These are phyloP conservation scores for Desmophyllum pertusum DNA, from an alignment of 92 coral and sea anemone genomes.

Conservation along the genomic window DNA sequence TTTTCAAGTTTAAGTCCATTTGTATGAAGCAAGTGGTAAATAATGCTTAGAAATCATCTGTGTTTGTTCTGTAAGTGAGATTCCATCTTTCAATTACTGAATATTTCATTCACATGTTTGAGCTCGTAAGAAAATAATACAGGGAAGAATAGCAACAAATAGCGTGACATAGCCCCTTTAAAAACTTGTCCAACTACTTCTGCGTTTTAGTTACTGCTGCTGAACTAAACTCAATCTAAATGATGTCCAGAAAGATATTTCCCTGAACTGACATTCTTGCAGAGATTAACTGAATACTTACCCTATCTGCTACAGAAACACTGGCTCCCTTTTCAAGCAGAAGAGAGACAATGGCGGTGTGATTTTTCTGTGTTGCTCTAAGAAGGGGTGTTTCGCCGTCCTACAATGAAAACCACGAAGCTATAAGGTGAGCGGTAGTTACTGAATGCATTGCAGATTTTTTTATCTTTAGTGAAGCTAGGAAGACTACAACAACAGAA, in stretches of 20 bases:
- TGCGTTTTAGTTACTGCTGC: too few species aligned
- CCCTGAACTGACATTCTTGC: not conserved
- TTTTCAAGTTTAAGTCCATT: too few species aligned
- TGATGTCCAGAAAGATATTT: too few species aligned
- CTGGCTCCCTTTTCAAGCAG: conserved; percentile 93
- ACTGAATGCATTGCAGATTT: not conserved
- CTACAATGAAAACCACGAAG: conserved; percentile 29
- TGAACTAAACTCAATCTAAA: too few species aligned
- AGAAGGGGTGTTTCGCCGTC: conserved; percentile 93
- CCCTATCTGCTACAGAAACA: conserved; percentile 86
- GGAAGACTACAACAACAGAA: not conserved
- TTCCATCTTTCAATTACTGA: too few species aligned
- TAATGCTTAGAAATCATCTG: too few species aligned
- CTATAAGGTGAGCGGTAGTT: not conserved
- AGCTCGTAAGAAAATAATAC: too few species aligned
- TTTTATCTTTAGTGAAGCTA: not conserved
- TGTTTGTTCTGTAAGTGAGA: too few species aligned
- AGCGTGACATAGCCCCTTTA: too few species aligned
- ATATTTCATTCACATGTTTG: too few species aligned
- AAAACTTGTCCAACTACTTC: not conserved
- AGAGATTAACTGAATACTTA: conserved; percentile 5
- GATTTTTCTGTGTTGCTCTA: conserved; percentile 89
- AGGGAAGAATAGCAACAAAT: too few species aligned
- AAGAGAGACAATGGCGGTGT: conserved; percentile 83
- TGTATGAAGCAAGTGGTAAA: too few species aligned